A percentile compares a stretch with the other conserved stretches of the same genome.
Conservation (phyloP, 2,797 vertebrate genomes). For the Sebastes steindachneri region DNA sequence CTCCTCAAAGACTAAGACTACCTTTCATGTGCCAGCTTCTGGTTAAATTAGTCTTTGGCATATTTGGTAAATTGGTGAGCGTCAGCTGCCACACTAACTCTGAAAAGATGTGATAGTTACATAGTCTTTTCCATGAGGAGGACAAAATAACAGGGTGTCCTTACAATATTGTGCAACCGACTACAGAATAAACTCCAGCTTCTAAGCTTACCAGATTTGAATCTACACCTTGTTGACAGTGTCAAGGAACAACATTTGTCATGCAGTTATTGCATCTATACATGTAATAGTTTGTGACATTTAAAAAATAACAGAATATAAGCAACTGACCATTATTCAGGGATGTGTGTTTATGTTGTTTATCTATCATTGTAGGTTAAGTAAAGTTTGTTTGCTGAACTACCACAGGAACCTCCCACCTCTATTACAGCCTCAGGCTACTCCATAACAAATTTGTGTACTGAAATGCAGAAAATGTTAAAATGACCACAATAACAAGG, state of each 20-base stretch:
- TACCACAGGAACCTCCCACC: not conserved
- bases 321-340: not conserved
- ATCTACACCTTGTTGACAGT: not conserved
- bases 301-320: not conserved
- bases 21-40: not conserved
- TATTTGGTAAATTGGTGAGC: not conserved
- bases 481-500: not conserved
- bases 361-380: not conserved
- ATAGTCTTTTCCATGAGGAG: not conserved
- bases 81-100: not conserved
- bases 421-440: not conserved
- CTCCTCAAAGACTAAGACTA: not conserved
- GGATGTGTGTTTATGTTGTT: not conserved
- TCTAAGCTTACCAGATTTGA: not conserved
- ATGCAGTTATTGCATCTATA: not conserved
- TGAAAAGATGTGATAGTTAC: not conserved
- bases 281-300: not conserved
- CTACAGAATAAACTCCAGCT: not conserved
- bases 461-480: not conserved
- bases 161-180: not conserved
- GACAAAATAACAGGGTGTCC: not conserved
- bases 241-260: not conserved
- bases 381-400: not conserved
- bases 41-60: not conserved
- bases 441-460: not conserved